Base-by-base conservation (phyloP, 2,797 vertebrate species). In the Hippoglossus hippoglossus region DNA sequence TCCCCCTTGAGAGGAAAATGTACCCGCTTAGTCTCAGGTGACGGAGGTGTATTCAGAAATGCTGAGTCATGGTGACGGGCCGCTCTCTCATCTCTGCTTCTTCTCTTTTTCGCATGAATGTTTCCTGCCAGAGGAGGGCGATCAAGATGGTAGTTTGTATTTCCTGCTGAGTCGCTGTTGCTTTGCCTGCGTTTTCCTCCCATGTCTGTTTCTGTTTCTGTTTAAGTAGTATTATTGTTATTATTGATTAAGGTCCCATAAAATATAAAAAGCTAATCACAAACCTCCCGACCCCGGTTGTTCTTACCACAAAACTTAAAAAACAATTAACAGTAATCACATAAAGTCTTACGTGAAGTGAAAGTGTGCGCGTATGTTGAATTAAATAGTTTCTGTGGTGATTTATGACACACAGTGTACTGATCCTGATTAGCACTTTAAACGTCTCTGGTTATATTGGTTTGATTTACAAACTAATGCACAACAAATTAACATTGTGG, bases 111-210 rank as follows among this genome's bases (percentile, higher is more conserved):
- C 91, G 93, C 93, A 93, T 94, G 93, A 92, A 88, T 90, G 78
- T 86, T 71, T 90, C 87, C 89, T 84, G 84, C 88, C 92, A 92
- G 89, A 94, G 39, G 93, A 94, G 71, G 93, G 84, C 87, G 91
- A 92, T 90, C 92, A 90, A 90, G 92, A 93, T 89, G 92, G 93
- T 94, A 93, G 81, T 92, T 92, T 93, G 87, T 89, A 89, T 91
- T 91, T 90, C 83, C 82, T 83, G 90, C 85, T 81, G 84, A 85
- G 75, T 82, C 81, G 74, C 73, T 90, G 83, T 87, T 80, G 83
- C 82, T 84, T 80, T 93, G 92, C 89, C 80, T 94, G 91, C 73
- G 53, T 82, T 89, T 91, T 85, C 61, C 52, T 73, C 75, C 63
- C 12, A 3, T 85, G 80, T 78, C 49, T 66, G 50, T 61, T 36